phyloP scores from a whole-genome alignment of 2,797 vertebrate genomes.

The Leptoclinus maculatus region DNA sequence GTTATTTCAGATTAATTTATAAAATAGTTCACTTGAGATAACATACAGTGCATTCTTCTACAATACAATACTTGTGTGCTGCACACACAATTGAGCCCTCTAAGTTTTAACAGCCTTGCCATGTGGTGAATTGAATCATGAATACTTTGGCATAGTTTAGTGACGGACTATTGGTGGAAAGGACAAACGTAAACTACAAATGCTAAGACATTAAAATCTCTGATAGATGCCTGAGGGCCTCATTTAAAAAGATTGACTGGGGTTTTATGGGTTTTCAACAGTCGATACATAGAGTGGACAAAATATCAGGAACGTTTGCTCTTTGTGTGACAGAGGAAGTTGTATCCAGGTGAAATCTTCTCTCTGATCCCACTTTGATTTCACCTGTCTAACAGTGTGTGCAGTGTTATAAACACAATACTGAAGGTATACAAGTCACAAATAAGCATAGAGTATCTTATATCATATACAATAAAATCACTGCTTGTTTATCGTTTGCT shows the following conservation, averaged over 20 bases:
- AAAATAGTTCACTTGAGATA: conserved; percentile 79
- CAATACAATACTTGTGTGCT: conserved; percentile 67
- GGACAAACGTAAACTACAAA: conserved; percentile 74
- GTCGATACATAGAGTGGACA: conserved; percentile 50
- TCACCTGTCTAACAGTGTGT: conserved; percentile 43
- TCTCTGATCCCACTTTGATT: conserved; percentile 34
- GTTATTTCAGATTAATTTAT: conserved; percentile 77
- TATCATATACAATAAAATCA: conserved; percentile 62
- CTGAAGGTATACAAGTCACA: conserved; percentile 71
- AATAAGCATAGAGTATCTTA: conserved; percentile 66
- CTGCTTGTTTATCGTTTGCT: conserved; percentile 42
- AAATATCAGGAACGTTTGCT: conserved; percentile 43
- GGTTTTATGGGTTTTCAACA: conserved; percentile 55
- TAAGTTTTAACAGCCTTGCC: conserved; percentile 73
- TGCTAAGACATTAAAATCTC: conserved; percentile 56
- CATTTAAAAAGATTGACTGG: conserved; percentile 36
- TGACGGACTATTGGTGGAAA: conserved; percentile 75
- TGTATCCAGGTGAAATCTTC: conserved; percentile 41
- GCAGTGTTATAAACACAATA: conserved; percentile 58
- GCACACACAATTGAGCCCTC: conserved; percentile 75
- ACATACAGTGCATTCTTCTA: conserved; percentile 76
- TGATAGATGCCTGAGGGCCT: conserved; percentile 48
- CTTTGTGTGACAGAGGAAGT: conserved; percentile 24
- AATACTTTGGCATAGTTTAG: conserved; percentile 87
- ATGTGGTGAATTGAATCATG: conserved; percentile 64